These are phyloP conservation scores for Centropus bengalensis DNA, from an alignment of 2,113 vertebrate species.

Conservation along the genomic window DNA sequence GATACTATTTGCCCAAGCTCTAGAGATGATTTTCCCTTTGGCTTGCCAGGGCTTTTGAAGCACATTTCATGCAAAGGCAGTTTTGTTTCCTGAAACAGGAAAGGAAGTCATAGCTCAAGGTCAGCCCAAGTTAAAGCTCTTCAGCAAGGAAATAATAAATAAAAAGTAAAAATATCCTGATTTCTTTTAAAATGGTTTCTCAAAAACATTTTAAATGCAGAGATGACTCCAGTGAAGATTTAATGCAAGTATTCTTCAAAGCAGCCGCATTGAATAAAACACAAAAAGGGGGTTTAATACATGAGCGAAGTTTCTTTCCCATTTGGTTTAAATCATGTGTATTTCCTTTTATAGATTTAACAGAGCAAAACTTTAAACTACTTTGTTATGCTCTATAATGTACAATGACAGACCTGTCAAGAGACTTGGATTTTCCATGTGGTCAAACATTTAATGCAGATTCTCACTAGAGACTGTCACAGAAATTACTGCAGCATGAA, in stretches of 20 bases:
- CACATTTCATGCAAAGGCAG: conserved; percentile 54
- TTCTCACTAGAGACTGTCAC: conserved; percentile 35
- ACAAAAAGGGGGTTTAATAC: not conserved
- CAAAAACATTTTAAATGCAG: conserved; percentile 26
- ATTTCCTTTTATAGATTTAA: conserved; percentile 66
- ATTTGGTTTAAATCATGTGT: conserved; percentile 71
- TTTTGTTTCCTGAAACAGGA: conserved; percentile 35
- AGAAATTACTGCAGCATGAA: conserved; percentile 8
- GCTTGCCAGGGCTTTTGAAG: conserved; percentile 42
- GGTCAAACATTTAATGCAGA: conserved; percentile 34
- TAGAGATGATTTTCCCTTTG: conserved; percentile 15
- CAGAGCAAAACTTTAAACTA: conserved; percentile 55
- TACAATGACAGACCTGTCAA: conserved; percentile 61
- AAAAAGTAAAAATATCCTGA: conserved; percentile 44
- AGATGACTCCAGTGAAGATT: conserved; percentile 21
- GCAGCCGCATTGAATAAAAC: conserved; percentile 2
- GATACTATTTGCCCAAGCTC: conserved; percentile 8
- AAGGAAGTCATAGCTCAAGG: conserved; percentile 49
- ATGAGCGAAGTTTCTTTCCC: not conserved
- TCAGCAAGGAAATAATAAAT: conserved; percentile 42
- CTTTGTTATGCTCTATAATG: conserved; percentile 61
- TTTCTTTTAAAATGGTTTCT: conserved; percentile 65
- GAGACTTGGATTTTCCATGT: conserved; percentile 43
- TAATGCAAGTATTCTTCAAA: conserved; percentile 10
- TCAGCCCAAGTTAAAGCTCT: conserved; percentile 19